Evolutionary conservation across 2,888 invertebrate genomes (phyloP).

Genomic region (Leptinotarsa peninsularis): DNA sequence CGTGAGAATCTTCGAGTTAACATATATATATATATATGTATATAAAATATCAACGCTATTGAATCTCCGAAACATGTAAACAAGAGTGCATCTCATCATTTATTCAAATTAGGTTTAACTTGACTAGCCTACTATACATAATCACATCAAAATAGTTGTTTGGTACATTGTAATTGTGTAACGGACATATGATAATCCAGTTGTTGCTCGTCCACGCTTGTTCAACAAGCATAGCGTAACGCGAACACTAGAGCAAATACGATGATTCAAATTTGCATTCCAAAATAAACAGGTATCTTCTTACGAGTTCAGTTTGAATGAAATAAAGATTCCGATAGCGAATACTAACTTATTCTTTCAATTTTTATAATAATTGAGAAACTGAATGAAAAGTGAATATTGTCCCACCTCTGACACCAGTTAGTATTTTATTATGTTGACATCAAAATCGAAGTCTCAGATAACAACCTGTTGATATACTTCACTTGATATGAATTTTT

Average conservation of each 20-base stretch:
- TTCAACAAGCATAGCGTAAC: neutral
- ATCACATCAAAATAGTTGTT: slow-evolving; percentile 10
- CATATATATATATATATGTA: too few species aligned
- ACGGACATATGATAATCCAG: slow-evolving; percentile 1
- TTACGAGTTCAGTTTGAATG: neutral
- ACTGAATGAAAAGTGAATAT: neutral
- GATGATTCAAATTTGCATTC: neutral
- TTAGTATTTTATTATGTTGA: neutral
- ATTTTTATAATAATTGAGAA: too few species aligned
- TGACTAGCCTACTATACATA: neutral
- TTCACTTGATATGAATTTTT: too few species aligned
- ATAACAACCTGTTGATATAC: neutral
- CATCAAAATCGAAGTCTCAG: neutral
- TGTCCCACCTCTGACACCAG: neutral
- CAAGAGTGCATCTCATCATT: neutral
- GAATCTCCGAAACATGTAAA: neutral
- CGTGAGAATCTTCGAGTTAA: too few species aligned
- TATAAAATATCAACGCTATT: too few species aligned
- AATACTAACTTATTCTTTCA: too few species aligned
- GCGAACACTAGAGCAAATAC: neutral
- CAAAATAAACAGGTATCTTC: neutral
- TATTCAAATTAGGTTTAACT: neutral
- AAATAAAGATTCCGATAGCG: too few species aligned
- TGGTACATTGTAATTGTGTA: slow-evolving; percentile 3
- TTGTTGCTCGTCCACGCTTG: slow-evolving; percentile 10